Percentiles rank a stretch among this genome's conserved stretches.
These are phyloP conservation scores for Enteromius trimaculatus DNA, from an alignment of 2,797 vertebrate genomes.

Conservation along the genomic window DNA sequence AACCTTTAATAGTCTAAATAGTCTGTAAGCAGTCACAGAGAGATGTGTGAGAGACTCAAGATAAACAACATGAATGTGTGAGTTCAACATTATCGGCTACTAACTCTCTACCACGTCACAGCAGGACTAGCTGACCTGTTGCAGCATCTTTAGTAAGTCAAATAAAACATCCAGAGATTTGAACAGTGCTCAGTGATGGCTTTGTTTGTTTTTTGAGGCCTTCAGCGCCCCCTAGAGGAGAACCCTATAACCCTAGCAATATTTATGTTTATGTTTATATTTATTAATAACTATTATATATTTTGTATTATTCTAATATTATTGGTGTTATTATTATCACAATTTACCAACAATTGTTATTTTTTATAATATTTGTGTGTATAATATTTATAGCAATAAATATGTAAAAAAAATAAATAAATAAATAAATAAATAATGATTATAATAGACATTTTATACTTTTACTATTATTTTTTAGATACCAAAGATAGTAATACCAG, in stretches of 20 bases:
- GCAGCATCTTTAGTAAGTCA: neutral
- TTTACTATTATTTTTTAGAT: neutral
- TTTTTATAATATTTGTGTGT: neutral
- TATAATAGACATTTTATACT: neutral
- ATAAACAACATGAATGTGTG: neutral
- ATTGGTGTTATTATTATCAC: neutral
- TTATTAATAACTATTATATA: neutral
- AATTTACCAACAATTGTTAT: neutral
- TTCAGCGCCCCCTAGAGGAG: constrained; percentile 1
- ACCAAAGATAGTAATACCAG: too few relatives aligned
- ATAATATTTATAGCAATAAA: neutral
- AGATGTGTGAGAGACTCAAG: constrained; percentile 14
- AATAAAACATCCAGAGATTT: neutral
- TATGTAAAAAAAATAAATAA: neutral
- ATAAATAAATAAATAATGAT: neutral
- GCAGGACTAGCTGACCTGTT: neutral
- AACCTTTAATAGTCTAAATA: constrained; percentile 4
- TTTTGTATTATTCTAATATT: neutral
- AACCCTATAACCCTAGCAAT: too few relatives aligned
- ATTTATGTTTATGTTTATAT: too few relatives aligned
- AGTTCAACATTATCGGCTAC: neutral
- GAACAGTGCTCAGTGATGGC: too few relatives aligned
- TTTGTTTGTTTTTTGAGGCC: neutral
- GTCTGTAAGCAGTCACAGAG: constrained; percentile 21
- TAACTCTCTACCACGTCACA: neutral